These are phyloP conservation scores for Ailurus styani DNA, from an alignment of 2,113 vertebrate genomes.

Conservation along the genomic window DNA sequence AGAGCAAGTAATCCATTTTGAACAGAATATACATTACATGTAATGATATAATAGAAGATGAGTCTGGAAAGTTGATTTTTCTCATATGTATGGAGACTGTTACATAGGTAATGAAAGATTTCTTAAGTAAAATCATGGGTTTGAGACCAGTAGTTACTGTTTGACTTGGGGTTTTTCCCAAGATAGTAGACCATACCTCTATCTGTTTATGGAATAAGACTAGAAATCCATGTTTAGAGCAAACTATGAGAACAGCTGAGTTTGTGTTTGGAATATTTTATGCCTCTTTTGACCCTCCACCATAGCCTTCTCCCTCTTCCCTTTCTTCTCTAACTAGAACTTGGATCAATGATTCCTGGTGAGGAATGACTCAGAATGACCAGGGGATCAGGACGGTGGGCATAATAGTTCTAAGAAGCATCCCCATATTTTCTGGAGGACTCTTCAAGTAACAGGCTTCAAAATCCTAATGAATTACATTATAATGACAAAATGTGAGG, in stretches of 20 bases:
- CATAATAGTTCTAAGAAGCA: background rate
- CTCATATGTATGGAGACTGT: background rate
- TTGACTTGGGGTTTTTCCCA: background rate
- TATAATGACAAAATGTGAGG: background rate
- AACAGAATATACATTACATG: background rate
- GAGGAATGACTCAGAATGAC: background rate
- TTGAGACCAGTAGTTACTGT: background rate
- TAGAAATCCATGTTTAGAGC: background rate
- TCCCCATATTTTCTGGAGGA: background rate
- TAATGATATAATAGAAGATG: background rate
- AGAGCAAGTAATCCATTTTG: background rate
- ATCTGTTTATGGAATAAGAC: background rate
- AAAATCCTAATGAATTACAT: background rate
- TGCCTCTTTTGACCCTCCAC: background rate
- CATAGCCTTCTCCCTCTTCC: background rate
- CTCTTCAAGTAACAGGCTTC: background rate
- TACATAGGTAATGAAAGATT: background rate
- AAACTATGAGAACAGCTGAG: background rate
- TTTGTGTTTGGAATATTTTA: background rate
- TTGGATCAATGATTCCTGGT: background rate
- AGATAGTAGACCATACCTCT: background rate
- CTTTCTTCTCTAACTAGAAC: background rate
- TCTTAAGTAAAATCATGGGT: background rate
- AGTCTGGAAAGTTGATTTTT: background rate
- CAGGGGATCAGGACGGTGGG: background rate